These are phyloP conservation scores for Yponomeuta sedellus DNA, from an alignment of 2,888 invertebrate species.

Conservation along the genomic window DNA sequence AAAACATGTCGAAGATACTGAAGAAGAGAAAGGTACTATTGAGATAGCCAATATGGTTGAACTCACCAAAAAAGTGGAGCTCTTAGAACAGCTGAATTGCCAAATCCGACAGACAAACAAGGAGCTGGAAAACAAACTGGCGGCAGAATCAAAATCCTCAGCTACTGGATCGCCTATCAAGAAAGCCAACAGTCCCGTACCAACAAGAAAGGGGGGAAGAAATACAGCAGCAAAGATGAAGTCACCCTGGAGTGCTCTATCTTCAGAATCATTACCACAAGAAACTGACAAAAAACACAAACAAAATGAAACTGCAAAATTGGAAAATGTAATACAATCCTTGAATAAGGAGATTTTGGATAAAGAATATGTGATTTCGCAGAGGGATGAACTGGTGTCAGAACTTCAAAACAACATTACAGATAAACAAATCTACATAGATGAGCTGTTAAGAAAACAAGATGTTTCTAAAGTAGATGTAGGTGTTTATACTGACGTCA, in stretches of 20 bases:
- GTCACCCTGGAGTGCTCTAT: slow-evolving; percentile 65
- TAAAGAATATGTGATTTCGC: slow-evolving; percentile 58
- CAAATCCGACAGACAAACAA: slow-evolving; percentile 72
- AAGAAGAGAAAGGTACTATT: slow-evolving; percentile 77
- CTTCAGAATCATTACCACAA: slow-evolving; percentile 52
- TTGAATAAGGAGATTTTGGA: slow-evolving; percentile 68
- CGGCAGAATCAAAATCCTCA: slow-evolving; percentile 46
- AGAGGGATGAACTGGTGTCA: slow-evolving; percentile 63
- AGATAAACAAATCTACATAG: slow-evolving; percentile 31
- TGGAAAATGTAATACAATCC: slow-evolving; percentile 59
- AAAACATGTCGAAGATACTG: slow-evolving; percentile 54
- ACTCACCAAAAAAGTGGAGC: slow-evolving; percentile 67
- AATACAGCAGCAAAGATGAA: slow-evolving; percentile 58
- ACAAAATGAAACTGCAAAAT: slow-evolving; percentile 51
- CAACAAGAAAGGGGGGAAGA: slow-evolving; percentile 58
- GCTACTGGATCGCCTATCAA: slow-evolving; percentile 42
- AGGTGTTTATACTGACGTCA: slow-evolving; percentile 39
- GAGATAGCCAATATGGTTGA: slow-evolving; percentile 63
- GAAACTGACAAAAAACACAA: slow-evolving; percentile 56
- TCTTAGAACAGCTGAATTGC: slow-evolving; percentile 69
- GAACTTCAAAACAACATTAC: slow-evolving; percentile 33
- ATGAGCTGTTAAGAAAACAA: slow-evolving; percentile 27
- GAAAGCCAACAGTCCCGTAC: slow-evolving; percentile 55
- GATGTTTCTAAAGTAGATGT: slow-evolving; percentile 31
- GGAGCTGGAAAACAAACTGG: slow-evolving; percentile 71